A percentile compares a stretch with the other conserved stretches of the same genome.
phyloP scores from a whole-genome alignment of 2,888 invertebrate species.

The Sthenelais limicola region DNA sequence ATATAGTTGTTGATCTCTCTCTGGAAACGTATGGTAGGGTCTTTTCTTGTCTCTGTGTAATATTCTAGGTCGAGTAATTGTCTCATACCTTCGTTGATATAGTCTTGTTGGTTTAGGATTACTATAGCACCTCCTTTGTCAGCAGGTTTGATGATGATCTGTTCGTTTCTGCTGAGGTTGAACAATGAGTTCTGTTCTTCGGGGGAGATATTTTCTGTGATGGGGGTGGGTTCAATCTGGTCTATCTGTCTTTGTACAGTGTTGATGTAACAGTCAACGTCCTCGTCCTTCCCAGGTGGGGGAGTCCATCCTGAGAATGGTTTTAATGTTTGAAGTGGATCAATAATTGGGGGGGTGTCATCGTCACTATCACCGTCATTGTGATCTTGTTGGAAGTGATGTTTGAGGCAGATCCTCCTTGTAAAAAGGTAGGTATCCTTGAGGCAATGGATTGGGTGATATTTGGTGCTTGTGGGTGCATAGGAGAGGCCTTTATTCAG shows the following conservation, averaged over 20 bases:
- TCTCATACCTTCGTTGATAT: background rate
- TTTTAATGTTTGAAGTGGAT: background rate
- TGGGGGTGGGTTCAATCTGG: background rate
- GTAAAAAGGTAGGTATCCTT: background rate
- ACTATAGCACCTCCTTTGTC: conserved; percentile 31
- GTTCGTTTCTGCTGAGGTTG: background rate
- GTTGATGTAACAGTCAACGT: background rate
- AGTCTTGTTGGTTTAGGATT: background rate
- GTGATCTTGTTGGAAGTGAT: background rate
- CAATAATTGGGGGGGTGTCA: background rate
- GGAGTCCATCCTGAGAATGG: conserved; percentile 17
- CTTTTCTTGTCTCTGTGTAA: background rate
- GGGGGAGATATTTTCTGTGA: background rate
- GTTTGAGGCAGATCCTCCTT: background rate
- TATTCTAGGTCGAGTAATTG: background rate
- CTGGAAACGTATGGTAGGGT: background rate
- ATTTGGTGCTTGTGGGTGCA: background rate
- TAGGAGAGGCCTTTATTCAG: background rate
- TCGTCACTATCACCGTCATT: no score
- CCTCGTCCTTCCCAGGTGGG: background rate
- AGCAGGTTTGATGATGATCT: background rate
- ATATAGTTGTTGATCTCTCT: background rate
- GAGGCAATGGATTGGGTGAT: background rate
- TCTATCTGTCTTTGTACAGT: background rate
- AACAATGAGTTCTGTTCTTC: background rate